Evolutionary conservation across 35 echinoderm and acorn worm genomes (phyloP).

Genomic region (Heliocidaris erythrogramma): DNA sequence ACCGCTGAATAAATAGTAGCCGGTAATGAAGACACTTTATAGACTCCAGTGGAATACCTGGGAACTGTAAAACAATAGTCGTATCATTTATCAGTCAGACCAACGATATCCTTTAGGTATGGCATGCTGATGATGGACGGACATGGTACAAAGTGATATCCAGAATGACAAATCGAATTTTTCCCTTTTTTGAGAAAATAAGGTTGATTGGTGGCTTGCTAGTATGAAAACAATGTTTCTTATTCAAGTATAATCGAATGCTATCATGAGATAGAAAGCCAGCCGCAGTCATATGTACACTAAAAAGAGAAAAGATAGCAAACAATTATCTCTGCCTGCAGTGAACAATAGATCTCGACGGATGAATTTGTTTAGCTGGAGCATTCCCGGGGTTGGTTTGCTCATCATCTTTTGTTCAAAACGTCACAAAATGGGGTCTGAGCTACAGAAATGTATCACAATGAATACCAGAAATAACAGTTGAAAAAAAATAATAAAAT

Average conservation of each 20-base stretch:
- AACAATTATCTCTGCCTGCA: background rate
- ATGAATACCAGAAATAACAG: background rate
- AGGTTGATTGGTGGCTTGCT: background rate
- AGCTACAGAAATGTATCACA: background rate
- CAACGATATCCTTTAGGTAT: background rate
- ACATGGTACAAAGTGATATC: background rate
- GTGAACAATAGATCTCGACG: background rate
- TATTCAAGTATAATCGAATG: background rate
- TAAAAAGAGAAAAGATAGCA: background rate
- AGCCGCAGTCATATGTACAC: background rate
- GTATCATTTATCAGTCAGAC: background rate
- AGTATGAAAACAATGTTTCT: background rate
- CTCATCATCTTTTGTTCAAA: conserved; percentile 14
- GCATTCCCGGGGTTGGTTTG: background rate
- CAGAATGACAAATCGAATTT: background rate
- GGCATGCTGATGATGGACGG: background rate
- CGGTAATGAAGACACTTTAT: background rate
- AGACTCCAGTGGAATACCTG: background rate
- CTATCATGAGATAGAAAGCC: background rate
- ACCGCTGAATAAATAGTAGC: background rate
- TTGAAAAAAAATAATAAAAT: conserved; percentile 6
- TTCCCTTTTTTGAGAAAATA: background rate
- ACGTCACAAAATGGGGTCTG: conserved; percentile 6
- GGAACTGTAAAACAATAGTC: background rate
- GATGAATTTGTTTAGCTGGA: background rate